A percentile compares a stretch with the other conserved stretches of the same genome.
These are phyloP conservation scores for Pachypsylla venusta DNA, from an alignment of 1,140 invertebrate species.

Conservation along the genomic window DNA sequence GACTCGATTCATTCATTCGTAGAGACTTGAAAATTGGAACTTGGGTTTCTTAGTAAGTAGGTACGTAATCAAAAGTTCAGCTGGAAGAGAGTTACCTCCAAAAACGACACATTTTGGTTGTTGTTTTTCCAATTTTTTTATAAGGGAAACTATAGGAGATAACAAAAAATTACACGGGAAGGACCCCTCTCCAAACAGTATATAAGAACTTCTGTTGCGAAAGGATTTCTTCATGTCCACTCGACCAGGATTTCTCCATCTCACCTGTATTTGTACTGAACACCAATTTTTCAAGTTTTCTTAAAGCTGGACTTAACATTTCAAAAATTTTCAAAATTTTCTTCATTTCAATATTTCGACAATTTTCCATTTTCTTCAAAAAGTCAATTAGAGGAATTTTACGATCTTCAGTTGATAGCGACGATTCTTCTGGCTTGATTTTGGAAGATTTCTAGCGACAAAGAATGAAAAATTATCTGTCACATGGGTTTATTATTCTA, in stretches of 20 bases:
- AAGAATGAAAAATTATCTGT: too few species aligned
- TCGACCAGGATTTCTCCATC: not conserved
- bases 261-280: not conserved
- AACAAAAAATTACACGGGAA: not conserved
- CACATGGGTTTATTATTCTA: too few species aligned
- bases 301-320: not conserved
- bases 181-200: not conserved
- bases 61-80: too few species aligned
- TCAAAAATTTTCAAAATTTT: not conserved
- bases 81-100: too few species aligned
- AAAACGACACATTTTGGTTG: not conserved
- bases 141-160: not conserved
- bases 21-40: too few species aligned
- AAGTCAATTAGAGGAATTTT: not conserved
- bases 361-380: not conserved
- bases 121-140: not conserved
- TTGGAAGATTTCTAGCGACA: too few species aligned
- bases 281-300: not conserved
- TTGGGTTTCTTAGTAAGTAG: too few species aligned
- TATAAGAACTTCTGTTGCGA: not conserved
- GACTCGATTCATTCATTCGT: too few species aligned
- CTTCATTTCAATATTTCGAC: constrained; percentile 1
- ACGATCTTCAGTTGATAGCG: too few species aligned
- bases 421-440: too few species aligned
- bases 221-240: not conserved